Evolutionary conservation across 2,797 vertebrate genomes (phyloP), one percentile per base, ranked within the genome.

Genomic region (Crenichthys baileyi): DNA sequence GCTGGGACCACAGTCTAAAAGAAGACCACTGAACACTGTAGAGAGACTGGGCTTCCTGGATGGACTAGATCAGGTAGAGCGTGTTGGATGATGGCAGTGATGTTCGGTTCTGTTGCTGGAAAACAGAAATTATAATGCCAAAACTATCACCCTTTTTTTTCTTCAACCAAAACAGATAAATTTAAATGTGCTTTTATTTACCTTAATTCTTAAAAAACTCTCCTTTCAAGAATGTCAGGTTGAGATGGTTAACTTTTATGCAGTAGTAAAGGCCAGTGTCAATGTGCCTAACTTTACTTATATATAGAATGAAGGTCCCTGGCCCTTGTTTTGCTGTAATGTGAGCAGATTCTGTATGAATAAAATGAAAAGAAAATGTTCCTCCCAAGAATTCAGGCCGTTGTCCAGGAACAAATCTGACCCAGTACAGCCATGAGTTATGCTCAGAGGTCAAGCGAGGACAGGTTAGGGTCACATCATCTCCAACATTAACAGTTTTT

Each of bases 21-120:
- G n/a, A n/a, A n/a, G n/a, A n/a, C n/a, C n/a, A 87, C 82, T 44
- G 79, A 87, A 79, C 82, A 82, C 50, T 77, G 76, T 36, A 89
- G 76, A 73, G 67, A 61, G 41, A 71, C 56, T 13, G 72, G 51
- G 67, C 0, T 75, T 79, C 0, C 82, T 73, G 83, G 72, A 72
- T 1, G 26, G 15, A 81, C 2, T 1, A 61, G 46, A 63, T 51
- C 55, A 76, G 82, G 80, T 0, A 7, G 22, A 72, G 1, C 3
- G 0, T 18, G 16, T 1, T 86, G 61, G 58, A 41, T 36, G 53
- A 85, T 0, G 2, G 70, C 24, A 41, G 26, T 65, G 15, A 86
- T 55, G 5, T 61, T 48, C n/a, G 60, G 11, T 68, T 81, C 48
- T 63, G 50, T 53, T 0, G 58, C 87, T 86, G 8, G 3, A 1